Evolutionary conservation across 53 echinoderm and acorn worm genomes (phyloP).

Genomic region (Henricia sp.): DNA sequence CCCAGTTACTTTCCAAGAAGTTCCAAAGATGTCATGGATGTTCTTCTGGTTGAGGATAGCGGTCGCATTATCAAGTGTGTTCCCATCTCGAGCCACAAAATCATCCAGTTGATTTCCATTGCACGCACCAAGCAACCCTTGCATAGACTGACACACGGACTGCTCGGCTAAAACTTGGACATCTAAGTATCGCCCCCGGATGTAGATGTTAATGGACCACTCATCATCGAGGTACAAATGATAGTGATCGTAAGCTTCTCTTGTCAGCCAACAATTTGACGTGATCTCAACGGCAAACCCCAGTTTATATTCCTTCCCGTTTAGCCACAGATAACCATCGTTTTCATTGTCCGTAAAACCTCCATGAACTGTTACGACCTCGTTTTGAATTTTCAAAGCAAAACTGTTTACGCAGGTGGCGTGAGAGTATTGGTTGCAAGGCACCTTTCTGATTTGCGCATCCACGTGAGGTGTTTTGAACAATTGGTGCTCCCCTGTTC

Average conservation of each 20-base stretch:
- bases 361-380: constrained; percentile 72
- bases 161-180: constrained; percentile 23
- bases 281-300: constrained; percentile 8
- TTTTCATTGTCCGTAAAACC: constrained; percentile 78
- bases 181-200: constrained; percentile 79
- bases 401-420: constrained; percentile 83
- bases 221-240: constrained; percentile 38
- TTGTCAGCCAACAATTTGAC: constrained; percentile 48
- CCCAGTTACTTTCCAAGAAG: constrained; percentile 65
- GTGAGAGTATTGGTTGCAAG: constrained; percentile 57
- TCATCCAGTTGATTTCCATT: constrained; percentile 74
- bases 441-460: constrained; percentile 71
- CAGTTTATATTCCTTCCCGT: constrained; percentile 56
- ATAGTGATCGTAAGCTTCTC: constrained; percentile 73
- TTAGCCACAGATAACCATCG: constrained; percentile 68
- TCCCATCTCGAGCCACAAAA: constrained; percentile 69
- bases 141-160: constrained; percentile 40
- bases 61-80: constrained; percentile 52
- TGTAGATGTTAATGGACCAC: constrained; percentile 61
- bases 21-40: constrained; percentile 79
- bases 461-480: constrained; percentile 61
- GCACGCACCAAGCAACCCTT: constrained; percentile 79
- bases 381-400: constrained; percentile 53
- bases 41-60: constrained; percentile 63
- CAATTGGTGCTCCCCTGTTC: constrained; percentile 72